Evolutionary conservation across 2,888 invertebrate genomes (phyloP), one percentile per base, ranked within the genome.

Genomic region (Himalopsyche japonica): DNA sequence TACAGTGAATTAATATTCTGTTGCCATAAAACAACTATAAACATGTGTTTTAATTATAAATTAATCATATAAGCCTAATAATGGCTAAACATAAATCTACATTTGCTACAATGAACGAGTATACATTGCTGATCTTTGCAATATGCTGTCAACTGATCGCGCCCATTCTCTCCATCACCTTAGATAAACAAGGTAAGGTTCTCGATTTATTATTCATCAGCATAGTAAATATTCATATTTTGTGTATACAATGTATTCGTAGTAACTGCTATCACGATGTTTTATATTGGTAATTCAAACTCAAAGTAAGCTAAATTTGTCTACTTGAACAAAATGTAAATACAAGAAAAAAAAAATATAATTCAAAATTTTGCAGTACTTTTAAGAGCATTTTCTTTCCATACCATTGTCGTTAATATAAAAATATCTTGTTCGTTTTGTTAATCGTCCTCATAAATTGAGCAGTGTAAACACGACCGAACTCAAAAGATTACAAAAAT

Each of bases 141-240:
- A 84, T 80, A 43, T 80, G 48, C 76, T 83, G 79, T 77, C 82
- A 83, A 34, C 81, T 84, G 64, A 30, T 79, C n/a, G 64, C 34
- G 18, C 82, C 86, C 8, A 83, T 84, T 20, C 64, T 83, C 57
- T 84, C 82, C 24, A 84, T 83, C 34, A 80, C 83, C 64, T 79
- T 86, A 64, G 86, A 86, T 34, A 85, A 85, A 37, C 84, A 86
- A 85, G 86, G 86, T 86, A 83, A 86, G 80, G 64, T 10, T 30
- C 18, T 30, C 79, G 20, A 57, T 57, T 57, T 57, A 57, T 57
- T 57, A 57, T 57, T 57, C n/a, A 57, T 20, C 20, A 57, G n/a
- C 24, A 57, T 24, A 57, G n/a, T 57, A 57, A 57, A n/a, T 57
- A 57, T 57, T 57, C 57, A 57, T 57, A 24, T 20, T 24, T 57